Conservation (phyloP, 92 coral and sea anemone species). For the Umimayanthus kanabou region DNA sequence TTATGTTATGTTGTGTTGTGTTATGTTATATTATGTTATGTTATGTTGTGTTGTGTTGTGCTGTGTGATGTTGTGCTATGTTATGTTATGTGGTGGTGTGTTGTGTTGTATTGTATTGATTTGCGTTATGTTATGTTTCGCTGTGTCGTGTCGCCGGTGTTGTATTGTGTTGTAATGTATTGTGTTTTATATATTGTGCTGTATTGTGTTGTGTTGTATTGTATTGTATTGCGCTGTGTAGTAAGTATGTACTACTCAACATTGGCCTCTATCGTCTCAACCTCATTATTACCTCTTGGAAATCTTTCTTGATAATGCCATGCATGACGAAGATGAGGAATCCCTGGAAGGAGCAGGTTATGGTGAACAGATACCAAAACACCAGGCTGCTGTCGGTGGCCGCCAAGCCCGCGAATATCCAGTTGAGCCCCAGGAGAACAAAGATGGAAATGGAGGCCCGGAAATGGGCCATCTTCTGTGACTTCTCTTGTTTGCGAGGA, state of each 20-base stretch:
- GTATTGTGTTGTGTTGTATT: background rate
- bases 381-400: conserved; percentile 74
- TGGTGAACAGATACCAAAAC: conserved; percentile 85
- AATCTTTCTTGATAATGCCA: conserved; percentile 89
- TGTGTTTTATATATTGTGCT: background rate
- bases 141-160: background rate
- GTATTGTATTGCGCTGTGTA: background rate
- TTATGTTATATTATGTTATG: background rate
- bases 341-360: conserved; percentile 95
- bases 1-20: background rate
- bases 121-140: background rate
- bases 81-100: background rate
- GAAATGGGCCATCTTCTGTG: conserved; percentile 73
- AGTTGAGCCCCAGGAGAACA: conserved; percentile 90
- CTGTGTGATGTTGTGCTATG: background rate
- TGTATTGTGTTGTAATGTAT: background rate
- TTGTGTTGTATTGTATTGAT: background rate
- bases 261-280: background rate
- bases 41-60: background rate
- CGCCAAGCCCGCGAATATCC: conserved; percentile 94
- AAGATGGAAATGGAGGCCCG: conserved; percentile 93
- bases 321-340: conserved; percentile 83
- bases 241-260: background rate
- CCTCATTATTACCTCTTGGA: conserved; percentile 66
- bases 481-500: conserved; percentile 73